A percentile compares a stretch with the other conserved stretches of the same genome.
phyloP scores from a whole-genome alignment of 2,113 vertebrate genomes.

The Amphilophus citrinellus region DNA sequence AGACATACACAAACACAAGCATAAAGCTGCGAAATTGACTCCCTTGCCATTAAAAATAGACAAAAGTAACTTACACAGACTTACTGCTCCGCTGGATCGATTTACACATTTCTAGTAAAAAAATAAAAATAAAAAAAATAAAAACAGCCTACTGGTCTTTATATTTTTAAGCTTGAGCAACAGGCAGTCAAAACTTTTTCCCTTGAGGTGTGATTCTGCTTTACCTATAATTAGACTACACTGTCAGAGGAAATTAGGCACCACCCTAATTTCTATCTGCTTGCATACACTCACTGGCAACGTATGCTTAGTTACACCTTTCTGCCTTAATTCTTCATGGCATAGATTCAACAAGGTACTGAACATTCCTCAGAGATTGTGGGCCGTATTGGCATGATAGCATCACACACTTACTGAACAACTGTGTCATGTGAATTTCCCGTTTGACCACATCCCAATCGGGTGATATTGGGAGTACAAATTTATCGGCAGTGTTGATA shows the following conservation, averaged over 20 bases:
- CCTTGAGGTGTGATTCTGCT: slow-evolving; percentile 36
- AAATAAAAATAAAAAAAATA: neutral
- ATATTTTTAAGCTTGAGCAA: slow-evolving; percentile 9
- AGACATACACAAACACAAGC: neutral
- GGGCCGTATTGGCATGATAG: neutral
- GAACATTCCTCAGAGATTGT: neutral
- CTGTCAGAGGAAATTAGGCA: slow-evolving; percentile 22
- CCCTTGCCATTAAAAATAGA: neutral
- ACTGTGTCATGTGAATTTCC: neutral
- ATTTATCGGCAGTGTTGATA: neutral
- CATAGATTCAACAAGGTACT: neutral
- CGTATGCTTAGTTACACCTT: neutral
- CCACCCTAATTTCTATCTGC: neutral
- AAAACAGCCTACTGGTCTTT: neutral
- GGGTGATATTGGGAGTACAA: neutral
- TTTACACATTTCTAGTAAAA: slow-evolving; percentile 9
- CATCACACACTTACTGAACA: neutral
- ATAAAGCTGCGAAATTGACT: slow-evolving; percentile 1
- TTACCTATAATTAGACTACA: slow-evolving; percentile 37
- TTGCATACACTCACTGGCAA: neutral
- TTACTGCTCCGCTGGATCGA: neutral
- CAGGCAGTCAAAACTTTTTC: slow-evolving; percentile 31
- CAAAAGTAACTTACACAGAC: neutral
- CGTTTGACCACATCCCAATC: neutral
- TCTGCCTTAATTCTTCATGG: no score